Base-by-base conservation (phyloP, 1,140 invertebrate genomes). In the Hylaeus anthracinus region DNA sequence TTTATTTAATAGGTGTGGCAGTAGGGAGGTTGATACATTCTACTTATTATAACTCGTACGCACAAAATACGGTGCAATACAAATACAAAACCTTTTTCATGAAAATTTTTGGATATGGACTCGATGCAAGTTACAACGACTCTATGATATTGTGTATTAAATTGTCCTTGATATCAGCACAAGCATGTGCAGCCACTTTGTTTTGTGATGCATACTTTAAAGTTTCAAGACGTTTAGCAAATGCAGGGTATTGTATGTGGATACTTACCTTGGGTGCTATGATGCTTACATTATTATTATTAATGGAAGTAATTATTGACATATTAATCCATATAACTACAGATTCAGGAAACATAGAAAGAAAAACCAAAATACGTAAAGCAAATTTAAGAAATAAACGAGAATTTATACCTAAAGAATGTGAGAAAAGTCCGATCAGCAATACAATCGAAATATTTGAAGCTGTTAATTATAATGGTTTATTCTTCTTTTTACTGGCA, bases 1-100 rank as follows among this genome's bases (percentile, higher is more conserved):
- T 99, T 1, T 99, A 98, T 91, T 94, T 98, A 71, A 94, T 96
- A 86, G 95, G 96, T 64, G 95, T 97, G 53, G 94, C 95, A 84
- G 89, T 97, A 81, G 97, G 97, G 61, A 92, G 94, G 85, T 86
- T 95, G n/a, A 87, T 97, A 66, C 91, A 93, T 76, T 88, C 90
- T 80, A 91, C 93, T 43, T 92, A 93, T 82, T 84, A 85, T 79
- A 76, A 87, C 61, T 64, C 91, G 69, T 87, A 85, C 66, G 77
- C 78, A 79, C 39, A 81, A 91, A 39, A 43, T 65, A 89, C 82
- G 82, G 66, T 75, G 91, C 85, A 90, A 86, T 89, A 86, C 89
- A 79, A 56, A 48, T n/a, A 87, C 72, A 79, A 39, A 83, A 48
- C 66, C 51, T 8, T 87, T 85, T 14, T 55, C n/a, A 26, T 90